These are phyloP conservation scores for Rhysida immarginata DNA, from an alignment of 1,140 invertebrate genomes.

Conservation along the genomic window DNA sequence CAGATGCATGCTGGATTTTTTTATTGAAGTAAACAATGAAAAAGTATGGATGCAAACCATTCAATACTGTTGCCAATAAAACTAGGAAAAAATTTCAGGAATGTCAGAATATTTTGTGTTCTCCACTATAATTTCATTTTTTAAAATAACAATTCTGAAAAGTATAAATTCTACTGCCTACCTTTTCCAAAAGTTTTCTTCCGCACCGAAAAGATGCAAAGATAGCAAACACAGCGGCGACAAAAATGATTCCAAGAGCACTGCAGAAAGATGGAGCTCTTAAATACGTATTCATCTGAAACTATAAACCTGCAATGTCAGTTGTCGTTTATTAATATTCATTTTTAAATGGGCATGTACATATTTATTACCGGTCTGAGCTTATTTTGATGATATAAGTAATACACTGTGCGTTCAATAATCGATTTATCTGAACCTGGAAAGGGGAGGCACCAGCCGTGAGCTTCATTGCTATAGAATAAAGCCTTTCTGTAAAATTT, in stretches of 20 bases:
- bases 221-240: neutral
- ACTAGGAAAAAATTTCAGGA: too few relatives aligned
- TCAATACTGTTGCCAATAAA: too few relatives aligned
- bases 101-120: too few relatives aligned
- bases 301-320: too few relatives aligned
- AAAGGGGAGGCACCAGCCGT: slow-evolving; percentile 61
- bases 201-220: neutral
- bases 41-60: too few relatives aligned
- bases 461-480: slow-evolving; percentile 41
- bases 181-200: neutral
- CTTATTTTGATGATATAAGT: slow-evolving; percentile 4
- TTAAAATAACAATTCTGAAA: too few relatives aligned
- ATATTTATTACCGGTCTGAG: slow-evolving; percentile 7
- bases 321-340: slow-evolving; percentile 8
- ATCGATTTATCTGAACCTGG: slow-evolving; percentile 64
- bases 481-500: slow-evolving; percentile 26
- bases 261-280: slow-evolving; percentile 7
- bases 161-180: neutral
- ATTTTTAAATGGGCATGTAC: too few relatives aligned
- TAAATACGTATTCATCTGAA: slow-evolving; percentile 8
- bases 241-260: neutral
- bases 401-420: slow-evolving; percentile 30
- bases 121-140: too few relatives aligned
- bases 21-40: too few relatives aligned
- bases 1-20: too few relatives aligned